Base-by-base conservation (phyloP, 2,797 vertebrate species). In the Melanotaenia parkinsoni region DNA sequence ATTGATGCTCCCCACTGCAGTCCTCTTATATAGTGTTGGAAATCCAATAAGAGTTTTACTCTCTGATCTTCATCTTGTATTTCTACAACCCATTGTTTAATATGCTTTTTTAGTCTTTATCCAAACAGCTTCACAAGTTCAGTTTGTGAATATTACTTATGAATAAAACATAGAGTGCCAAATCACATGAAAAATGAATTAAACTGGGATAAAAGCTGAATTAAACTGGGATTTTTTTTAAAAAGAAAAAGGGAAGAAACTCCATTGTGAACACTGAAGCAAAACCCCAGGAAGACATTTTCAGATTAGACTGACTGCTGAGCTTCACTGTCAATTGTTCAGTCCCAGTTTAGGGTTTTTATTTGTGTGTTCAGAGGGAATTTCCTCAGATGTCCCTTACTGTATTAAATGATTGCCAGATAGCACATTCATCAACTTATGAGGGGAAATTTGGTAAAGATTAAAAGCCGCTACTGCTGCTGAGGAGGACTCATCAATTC, bases 371-470 rank as follows among this genome's bases (percentile, higher is more conserved):
- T 63, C 70, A 43, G n/a, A 77, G 70, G 82, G 54, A 64, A 30
- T 72, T 63, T 37, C 32, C 35, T 59, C 72, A 59, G 66, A 84
- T 84, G 63, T 67, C 80, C 82, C 61, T 65, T 6, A 28, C 14
- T 24, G 20, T 47, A 63, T 85, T 81, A 84, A 85, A 83, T 82
- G 74, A 72, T 26, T 20, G 62, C 57, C 78, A 82, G 75, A 77
- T 63, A 67, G 32, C 81, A 60, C 74, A 73, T 70, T 83, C 50
- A 58, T 65, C 58, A 77, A 66, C 77, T 58, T 74, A 81, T 80
- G 74, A 1, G 47, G 77, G 81, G 86, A 79, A 79, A 77, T 91
- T 76, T 77, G 43, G 54, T 80, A 60, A 80, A 79, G 83, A 87
- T 79, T 87, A 69, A 86, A 86, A 59, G 80, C 65, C 56, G 69